These are phyloP conservation scores for Hymenopus coronatus DNA, from an alignment of 2,888 invertebrate species.

Conservation along the genomic window DNA sequence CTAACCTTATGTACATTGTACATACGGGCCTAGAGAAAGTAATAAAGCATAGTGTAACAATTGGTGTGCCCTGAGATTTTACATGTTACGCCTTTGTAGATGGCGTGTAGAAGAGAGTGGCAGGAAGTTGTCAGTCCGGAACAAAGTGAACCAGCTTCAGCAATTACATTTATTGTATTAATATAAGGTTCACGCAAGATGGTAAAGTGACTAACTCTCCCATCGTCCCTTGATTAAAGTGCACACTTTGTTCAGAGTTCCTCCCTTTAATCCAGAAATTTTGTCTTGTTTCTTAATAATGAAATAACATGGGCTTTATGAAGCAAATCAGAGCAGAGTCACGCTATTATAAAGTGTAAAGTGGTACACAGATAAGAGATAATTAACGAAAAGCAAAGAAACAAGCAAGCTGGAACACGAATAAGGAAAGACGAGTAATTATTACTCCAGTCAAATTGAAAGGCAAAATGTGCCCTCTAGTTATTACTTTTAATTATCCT, in stretches of 20 bases:
- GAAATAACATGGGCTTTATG: background rate
- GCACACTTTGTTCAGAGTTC: background rate
- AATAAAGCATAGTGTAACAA: too few species aligned
- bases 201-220: background rate
- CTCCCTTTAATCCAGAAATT: background rate
- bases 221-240: background rate
- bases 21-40: too few species aligned
- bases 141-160: background rate
- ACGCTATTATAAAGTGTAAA: background rate
- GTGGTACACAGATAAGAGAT: background rate
- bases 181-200: background rate
- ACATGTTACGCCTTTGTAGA: background rate
- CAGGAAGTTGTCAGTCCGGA: background rate
- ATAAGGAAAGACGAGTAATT: background rate
- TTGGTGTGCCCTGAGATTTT: too few species aligned
- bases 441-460: background rate
- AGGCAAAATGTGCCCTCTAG: background rate
- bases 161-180: background rate
- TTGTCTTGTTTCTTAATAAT: background rate
- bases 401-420: background rate
- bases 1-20: too few species aligned
- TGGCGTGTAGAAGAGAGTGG: background rate
- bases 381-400: background rate
- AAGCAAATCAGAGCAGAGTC: background rate
- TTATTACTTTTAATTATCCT: background rate